Evolutionary conservation across 2,888 invertebrate genomes (phyloP), one percentile per base, ranked within the genome.

Genomic region (Linnaemya vulpina): DNA sequence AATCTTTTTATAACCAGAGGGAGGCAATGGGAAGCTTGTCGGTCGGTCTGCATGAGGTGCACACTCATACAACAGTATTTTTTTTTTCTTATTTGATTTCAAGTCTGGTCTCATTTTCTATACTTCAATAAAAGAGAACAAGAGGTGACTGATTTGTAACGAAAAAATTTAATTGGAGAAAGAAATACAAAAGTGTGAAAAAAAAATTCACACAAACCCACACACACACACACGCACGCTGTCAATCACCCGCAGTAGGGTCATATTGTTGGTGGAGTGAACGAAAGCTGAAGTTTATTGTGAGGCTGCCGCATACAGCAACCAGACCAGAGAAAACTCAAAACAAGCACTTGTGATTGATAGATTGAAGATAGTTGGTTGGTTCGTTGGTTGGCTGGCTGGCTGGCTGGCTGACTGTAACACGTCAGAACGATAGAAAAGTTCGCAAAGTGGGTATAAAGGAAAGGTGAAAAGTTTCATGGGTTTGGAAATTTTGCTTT

Each of bases 291-390:
- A 46, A 43, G 60, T 38, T 70, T 60, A 43, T 70, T 75, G 62
- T 68, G 49, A 77, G 62, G 75, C 65, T 78, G 78, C 60, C 51
- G 73, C 30, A 46, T 76, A 71, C 22, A 63, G n/a, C 30, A n/a
- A 63, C n/a, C 30, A 46, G 58, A 22, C 9, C 22, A 49, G 46
- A 60, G 62, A 38, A 38, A 74, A 38, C 62, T 74, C 38, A 51
- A 60, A 60, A 49, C 20, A 82, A 82, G 75, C 82, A 82, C 65
- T 82, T 82, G 78, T 75, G 78, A 82, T 85, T 85, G 85, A 82
- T 82, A 82, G 85, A 71, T 75, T 74, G 49, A 51, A 63, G 68
- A 75, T 70, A 58, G 38, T 38, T 78, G 53, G 74, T 67, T 58
- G 75, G 65, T 38, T 43, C 73, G 62, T 46, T 73, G 62, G 60